phyloP scores from a whole-genome alignment of 2,113 vertebrate species.

The Aramus guarauna region DNA sequence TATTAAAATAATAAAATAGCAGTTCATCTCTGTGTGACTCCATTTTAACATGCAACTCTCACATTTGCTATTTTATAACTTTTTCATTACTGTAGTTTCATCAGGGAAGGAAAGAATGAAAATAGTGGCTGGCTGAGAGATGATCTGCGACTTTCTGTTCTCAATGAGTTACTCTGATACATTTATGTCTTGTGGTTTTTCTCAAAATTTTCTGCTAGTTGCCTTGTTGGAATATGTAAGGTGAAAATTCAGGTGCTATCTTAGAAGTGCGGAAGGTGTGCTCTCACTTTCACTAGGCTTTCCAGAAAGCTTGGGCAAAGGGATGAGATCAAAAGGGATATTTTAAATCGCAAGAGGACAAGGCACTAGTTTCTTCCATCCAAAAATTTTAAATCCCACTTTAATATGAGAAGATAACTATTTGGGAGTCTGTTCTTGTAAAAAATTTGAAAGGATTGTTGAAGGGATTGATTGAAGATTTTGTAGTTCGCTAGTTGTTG shows the following conservation, averaged over 20 bases:
- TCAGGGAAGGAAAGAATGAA: not conserved
- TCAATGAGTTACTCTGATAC: not conserved
- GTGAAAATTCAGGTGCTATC: not conserved
- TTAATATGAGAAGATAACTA: not conserved
- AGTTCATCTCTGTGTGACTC: slow-evolving; percentile 26
- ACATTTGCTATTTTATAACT: slow-evolving; percentile 25
- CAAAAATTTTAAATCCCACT: not conserved
- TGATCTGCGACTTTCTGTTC: not conserved
- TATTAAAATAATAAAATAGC: slow-evolving; percentile 69
- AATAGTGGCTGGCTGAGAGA: not conserved
- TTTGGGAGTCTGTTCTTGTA: not conserved
- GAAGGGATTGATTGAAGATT: not conserved
- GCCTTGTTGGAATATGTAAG: not conserved
- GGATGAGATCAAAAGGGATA: not conserved
- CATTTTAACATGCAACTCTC: slow-evolving; percentile 44
- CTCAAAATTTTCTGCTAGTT: not conserved
- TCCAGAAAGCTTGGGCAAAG: not conserved
- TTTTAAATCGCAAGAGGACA: not conserved
- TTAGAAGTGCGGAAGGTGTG: not conserved
- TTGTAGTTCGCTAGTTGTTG: not conserved
- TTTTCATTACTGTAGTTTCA: slow-evolving; percentile 14
- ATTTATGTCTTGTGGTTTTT: not conserved
- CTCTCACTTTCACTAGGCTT: not conserved
- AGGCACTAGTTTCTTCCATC: not conserved
- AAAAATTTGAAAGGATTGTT: not conserved